A percentile compares a stretch with the other conserved stretches of the same genome.
Evolutionary conservation across 2,113 vertebrate genomes (phyloP).

Genomic region (Tympanuchus pallidicinctus): DNA sequence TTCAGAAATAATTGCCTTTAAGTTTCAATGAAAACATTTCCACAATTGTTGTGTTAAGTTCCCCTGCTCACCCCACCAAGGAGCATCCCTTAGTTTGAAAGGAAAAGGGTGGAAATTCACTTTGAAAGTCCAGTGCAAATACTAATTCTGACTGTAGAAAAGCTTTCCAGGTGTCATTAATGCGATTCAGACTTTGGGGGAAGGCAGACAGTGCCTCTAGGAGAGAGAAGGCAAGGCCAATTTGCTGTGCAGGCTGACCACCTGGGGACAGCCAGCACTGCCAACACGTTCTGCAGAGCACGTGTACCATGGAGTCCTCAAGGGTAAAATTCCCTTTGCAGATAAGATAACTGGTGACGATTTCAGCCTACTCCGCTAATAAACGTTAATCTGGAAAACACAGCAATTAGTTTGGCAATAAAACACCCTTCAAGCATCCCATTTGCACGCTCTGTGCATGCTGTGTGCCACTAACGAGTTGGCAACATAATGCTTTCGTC

Average conservation of each 20-base stretch:
- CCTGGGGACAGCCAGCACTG: not conserved
- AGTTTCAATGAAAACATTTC: constrained; percentile 24
- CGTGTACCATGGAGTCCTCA: not conserved
- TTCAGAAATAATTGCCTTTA: constrained; percentile 35
- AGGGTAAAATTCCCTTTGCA: constrained; percentile 7
- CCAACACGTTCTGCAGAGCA: not conserved
- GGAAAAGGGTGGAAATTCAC: not conserved
- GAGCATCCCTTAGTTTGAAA: not conserved
- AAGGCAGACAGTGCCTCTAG: not conserved
- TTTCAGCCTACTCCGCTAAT: not conserved
- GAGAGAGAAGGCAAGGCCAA: not conserved
- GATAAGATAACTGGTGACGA: not conserved
- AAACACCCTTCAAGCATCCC: not conserved
- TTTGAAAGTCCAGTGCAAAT: not conserved
- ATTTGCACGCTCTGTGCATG: not conserved
- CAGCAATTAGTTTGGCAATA: not conserved
- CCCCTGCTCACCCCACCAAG: not conserved
- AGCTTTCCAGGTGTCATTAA: not conserved
- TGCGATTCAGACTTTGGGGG: not conserved
- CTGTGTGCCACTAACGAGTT: not conserved
- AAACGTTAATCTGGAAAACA: constrained; percentile 1
- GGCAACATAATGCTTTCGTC: not conserved
- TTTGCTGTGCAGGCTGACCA: constrained; percentile 44
- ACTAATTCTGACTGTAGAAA: not conserved
- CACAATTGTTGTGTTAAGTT: not conserved